Percentiles rank a stretch among this genome's conserved stretches.
Conservation (phyloP, 92 coral and sea anemone species). For the Anthopleura xanthogrammica region DNA sequence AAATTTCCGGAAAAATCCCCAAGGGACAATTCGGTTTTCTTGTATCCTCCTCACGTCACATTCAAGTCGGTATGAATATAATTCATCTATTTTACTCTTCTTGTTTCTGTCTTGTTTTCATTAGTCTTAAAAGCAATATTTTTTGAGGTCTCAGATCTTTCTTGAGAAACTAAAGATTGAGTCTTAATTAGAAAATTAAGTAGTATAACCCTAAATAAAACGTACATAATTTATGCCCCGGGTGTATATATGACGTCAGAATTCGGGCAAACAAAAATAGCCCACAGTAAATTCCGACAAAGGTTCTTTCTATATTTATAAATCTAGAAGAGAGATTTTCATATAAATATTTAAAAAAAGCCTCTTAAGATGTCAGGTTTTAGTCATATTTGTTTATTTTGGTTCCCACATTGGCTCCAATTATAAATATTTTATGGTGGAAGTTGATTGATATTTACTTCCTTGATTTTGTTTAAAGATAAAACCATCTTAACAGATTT, state of each 20-base stretch:
- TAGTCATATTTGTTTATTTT: neutral
- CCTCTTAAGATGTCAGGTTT: neutral
- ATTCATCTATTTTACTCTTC: neutral
- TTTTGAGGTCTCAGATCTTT: neutral
- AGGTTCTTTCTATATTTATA: neutral
- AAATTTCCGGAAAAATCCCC: too few relatives aligned
- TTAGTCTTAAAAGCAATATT: neutral
- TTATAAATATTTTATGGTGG: neutral
- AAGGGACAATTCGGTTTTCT: too few relatives aligned
- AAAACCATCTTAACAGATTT: neutral
- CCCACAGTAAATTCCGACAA: neutral
- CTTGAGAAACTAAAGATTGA: neutral
- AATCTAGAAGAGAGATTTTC: neutral
- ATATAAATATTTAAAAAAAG: neutral
- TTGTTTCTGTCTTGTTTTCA: neutral
- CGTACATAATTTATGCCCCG: neutral
- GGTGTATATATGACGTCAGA: conserved; percentile 1
- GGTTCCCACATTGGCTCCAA: neutral
- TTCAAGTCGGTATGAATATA: too few relatives aligned
- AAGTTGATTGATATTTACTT: neutral
- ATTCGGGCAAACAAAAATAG: neutral
- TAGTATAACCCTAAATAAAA: neutral
- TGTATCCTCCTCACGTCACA: too few relatives aligned
- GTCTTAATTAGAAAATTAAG: neutral
- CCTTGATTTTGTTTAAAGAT: neutral